phyloP scores from a whole-genome alignment of 2,113 vertebrate species.

The Thunnus thynnus region DNA sequence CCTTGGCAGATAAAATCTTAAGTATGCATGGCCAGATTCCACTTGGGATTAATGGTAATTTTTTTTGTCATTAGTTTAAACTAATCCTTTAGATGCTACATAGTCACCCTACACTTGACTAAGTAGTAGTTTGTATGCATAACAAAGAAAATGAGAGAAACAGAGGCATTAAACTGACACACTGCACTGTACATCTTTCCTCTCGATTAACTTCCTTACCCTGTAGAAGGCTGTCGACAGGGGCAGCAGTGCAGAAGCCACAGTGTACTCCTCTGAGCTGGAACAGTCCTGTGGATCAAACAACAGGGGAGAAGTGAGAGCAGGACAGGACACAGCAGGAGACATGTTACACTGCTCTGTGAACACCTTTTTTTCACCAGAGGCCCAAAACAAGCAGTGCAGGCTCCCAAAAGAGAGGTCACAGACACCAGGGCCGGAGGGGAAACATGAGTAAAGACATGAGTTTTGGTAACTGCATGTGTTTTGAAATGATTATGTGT shows the following conservation, averaged over 20 bases:
- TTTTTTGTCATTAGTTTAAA: no score
- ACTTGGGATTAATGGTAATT: no score
- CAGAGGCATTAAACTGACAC: neutral
- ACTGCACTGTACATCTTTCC: neutral
- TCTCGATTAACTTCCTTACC: conserved; percentile 83
- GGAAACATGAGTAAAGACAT: neutral
- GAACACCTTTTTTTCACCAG: conserved; percentile 15
- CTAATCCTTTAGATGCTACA: no score
- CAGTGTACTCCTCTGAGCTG: conserved; percentile 93
- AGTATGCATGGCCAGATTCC: no score
- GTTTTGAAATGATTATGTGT: neutral
- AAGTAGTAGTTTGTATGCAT: neutral
- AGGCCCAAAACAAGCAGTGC: conserved; percentile 9
- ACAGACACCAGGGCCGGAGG: neutral
- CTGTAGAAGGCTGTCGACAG: conserved; percentile 96
- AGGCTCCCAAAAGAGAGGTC: conserved; percentile 29
- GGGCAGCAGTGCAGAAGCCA: conserved; percentile 94
- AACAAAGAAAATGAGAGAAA: neutral
- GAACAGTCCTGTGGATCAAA: conserved; percentile 94
- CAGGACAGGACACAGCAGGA: conserved; percentile 36
- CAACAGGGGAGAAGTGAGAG: conserved; percentile 52
- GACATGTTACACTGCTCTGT: conserved; percentile 2
- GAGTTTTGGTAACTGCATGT: neutral
- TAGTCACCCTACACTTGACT: neutral
- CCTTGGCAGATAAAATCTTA: no score